Evolutionary conservation across 2,888 invertebrate genomes (phyloP).

Genomic region (Drosophila cracens): DNA sequence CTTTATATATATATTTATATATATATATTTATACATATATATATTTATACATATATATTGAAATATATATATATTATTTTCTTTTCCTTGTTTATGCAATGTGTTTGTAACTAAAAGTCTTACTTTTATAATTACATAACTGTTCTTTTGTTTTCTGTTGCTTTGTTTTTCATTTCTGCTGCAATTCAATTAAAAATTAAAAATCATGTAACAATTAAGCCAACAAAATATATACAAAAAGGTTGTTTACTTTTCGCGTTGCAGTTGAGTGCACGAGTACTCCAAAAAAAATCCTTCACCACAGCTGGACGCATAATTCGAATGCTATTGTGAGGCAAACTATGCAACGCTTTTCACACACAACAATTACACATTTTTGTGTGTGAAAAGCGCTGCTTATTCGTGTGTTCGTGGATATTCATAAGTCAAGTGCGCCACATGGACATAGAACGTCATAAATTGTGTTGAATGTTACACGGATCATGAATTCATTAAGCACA

Average conservation of each 20-base stretch:
- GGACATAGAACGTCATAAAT: not conserved
- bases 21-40: constrained; percentile 13
- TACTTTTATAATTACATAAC: constrained; percentile 27
- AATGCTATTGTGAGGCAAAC: constrained; percentile 21
- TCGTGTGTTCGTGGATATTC: not conserved
- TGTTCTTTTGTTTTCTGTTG: constrained; percentile 30
- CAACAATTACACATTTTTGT: not conserved
- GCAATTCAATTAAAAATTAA: constrained; percentile 28
- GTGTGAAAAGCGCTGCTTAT: not conserved
- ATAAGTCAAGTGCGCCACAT: not conserved
- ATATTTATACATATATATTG: constrained; percentile 9
- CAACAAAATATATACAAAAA: constrained; percentile 45
- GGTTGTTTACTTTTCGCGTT: constrained; percentile 72
- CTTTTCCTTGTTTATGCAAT: constrained; percentile 22
- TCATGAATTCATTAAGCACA: constrained; percentile 17
- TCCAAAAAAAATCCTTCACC: constrained; percentile 1
- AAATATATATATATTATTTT: constrained; percentile 9
- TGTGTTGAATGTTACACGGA: constrained; percentile 12
- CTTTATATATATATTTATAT: constrained; percentile 13
- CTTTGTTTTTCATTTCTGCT: constrained; percentile 22
- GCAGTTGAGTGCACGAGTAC: constrained; percentile 22
- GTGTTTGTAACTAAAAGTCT: constrained; percentile 55
- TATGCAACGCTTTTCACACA: constrained; percentile 31
- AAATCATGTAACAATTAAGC: constrained; percentile 47
- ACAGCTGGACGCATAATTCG: constrained; percentile 24